Conservation (phyloP, 2,113 vertebrate genomes). For the Calonectris borealis region DNA sequence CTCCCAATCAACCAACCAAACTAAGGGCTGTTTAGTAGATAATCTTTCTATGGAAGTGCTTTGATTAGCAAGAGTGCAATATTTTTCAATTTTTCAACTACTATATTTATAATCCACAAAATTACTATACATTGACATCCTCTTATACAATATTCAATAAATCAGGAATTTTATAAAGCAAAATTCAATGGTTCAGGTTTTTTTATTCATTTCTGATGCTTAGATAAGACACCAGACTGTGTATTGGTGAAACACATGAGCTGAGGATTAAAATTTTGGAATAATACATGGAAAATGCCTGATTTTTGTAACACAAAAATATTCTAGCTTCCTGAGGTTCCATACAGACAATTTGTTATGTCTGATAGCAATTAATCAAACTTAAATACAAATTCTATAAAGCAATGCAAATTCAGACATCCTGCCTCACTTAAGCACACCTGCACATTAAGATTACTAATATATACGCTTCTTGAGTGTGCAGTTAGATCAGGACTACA, state of each 20-base stretch:
- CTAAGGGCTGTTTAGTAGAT: background rate
- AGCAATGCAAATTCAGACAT: slow-evolving; percentile 52
- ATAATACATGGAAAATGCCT: background rate
- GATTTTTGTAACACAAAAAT: background rate
- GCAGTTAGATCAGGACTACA: slow-evolving; percentile 12
- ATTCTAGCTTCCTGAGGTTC: slow-evolving; percentile 34
- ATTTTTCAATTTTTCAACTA: background rate
- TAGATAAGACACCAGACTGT: background rate
- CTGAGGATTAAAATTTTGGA: background rate
- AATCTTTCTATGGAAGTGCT: background rate
- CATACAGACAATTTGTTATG: slow-evolving; percentile 29
- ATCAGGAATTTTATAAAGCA: background rate
- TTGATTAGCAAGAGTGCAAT: background rate
- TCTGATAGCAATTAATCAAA: slow-evolving; percentile 65
- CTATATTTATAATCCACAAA: background rate
- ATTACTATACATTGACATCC: background rate
- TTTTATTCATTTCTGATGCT: background rate
- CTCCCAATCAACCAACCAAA: background rate
- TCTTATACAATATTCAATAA: background rate
- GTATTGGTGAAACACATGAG: background rate
- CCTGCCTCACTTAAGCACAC: slow-evolving; percentile 21
- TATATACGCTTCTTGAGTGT: background rate
- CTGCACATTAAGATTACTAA: slow-evolving; percentile 50
- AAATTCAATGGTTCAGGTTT: background rate
- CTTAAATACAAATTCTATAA: slow-evolving; percentile 32